These are phyloP conservation scores for Scartelaos histophorus DNA, from an alignment of 2,113 vertebrate genomes.

Conservation along the genomic window DNA sequence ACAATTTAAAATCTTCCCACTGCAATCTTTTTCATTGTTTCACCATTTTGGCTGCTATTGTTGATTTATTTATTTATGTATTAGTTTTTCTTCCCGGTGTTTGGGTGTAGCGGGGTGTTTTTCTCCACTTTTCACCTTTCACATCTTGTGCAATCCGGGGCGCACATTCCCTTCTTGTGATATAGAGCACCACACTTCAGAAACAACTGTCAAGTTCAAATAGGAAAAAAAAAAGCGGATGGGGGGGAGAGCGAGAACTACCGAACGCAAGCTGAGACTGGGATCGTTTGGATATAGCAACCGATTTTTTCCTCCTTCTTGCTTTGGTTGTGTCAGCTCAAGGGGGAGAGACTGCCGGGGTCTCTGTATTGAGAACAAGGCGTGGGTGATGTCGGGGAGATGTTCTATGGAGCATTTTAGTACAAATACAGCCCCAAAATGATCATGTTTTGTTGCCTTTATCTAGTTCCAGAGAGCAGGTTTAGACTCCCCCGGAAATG, in stretches of 20 bases:
- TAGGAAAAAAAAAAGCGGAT: constrained; percentile 63
- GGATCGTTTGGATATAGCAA: constrained; percentile 65
- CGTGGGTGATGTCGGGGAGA: constrained; percentile 77
- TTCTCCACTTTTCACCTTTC: constrained; percentile 64
- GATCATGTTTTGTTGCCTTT: constrained; percentile 80
- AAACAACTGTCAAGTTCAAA: constrained; percentile 80
- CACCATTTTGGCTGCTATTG: constrained; percentile 60
- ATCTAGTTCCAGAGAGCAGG: constrained; percentile 62
- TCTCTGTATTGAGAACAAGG: constrained; percentile 78
- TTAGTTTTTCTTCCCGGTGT: constrained; percentile 74
- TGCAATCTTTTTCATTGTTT: constrained; percentile 63
- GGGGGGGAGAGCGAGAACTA: constrained; percentile 71
- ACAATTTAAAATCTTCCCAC: constrained; percentile 72
- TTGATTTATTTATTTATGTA: constrained; percentile 80
- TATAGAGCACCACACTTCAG: constrained; percentile 72
- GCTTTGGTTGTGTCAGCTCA: constrained; percentile 78
- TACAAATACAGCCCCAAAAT: constrained; percentile 81
- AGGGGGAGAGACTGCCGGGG: constrained; percentile 57
- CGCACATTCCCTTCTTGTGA: constrained; percentile 76
- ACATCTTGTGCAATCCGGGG: constrained; percentile 71
- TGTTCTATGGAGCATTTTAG: constrained; percentile 79
- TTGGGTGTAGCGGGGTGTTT: constrained; percentile 48
- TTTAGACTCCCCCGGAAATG: constrained; percentile 61
- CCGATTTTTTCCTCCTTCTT: constrained; percentile 61
- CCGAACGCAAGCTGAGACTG: constrained; percentile 67